These are phyloP conservation scores for Ceratitis capitata DNA, from an alignment of 1,140 invertebrate genomes.

Conservation along the genomic window DNA sequence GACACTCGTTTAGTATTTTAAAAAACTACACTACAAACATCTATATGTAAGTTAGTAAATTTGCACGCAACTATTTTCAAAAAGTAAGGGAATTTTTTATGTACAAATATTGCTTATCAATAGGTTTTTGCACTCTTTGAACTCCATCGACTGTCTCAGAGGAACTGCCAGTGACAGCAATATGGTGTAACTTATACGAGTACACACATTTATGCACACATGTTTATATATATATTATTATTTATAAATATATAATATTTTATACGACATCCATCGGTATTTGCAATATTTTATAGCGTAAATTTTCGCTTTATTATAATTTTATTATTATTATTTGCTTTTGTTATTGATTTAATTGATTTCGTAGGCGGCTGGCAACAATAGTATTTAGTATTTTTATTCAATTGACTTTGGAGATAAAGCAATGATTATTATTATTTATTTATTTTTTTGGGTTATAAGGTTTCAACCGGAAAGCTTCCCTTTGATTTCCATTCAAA, in stretches of 20 bases:
- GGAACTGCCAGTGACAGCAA: not conserved
- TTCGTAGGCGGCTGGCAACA: not conserved
- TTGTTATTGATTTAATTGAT: not conserved
- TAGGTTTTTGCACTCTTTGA: not conserved
- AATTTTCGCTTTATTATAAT: not conserved
- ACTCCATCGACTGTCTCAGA: not conserved
- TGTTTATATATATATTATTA: no score
- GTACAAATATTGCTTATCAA: not conserved
- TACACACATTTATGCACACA: no score
- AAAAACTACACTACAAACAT: not conserved
- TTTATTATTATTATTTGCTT: not conserved
- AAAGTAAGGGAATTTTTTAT: not conserved
- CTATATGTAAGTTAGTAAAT: not conserved
- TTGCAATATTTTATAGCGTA: not conserved
- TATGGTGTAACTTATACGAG: not conserved
- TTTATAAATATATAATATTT: not conserved
- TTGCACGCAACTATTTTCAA: not conserved
- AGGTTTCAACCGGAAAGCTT: no score
- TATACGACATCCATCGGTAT: no score
- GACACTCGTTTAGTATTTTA: not conserved
- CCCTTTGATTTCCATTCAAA: no score
- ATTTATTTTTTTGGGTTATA: no score
- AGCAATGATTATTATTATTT: no score
- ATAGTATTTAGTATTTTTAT: not conserved
- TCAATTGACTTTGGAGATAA: no score